Conservation (phyloP, 2,797 vertebrate genomes). For the Myiotriccus ornatus region DNA sequence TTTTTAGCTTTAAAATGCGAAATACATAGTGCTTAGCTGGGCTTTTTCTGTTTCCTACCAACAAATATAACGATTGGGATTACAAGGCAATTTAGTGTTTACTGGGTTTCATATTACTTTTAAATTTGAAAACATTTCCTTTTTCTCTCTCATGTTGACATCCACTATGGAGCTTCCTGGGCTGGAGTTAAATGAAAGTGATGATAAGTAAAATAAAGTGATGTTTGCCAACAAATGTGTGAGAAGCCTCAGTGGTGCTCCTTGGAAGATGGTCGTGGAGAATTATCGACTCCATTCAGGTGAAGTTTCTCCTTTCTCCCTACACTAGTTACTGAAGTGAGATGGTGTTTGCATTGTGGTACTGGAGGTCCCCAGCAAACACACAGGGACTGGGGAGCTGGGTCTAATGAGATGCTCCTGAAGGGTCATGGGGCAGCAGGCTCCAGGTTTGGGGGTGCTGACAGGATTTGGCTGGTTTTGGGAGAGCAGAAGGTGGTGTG, state of each 20-base stretch:
- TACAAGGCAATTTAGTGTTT: conserved; percentile 23
- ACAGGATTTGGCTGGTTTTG: not conserved
- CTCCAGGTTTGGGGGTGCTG: not conserved
- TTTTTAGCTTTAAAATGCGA: conserved; percentile 50
- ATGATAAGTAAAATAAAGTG: not conserved
- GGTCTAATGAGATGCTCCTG: not conserved
- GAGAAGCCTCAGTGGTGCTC: not conserved
- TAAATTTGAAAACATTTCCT: conserved; percentile 14
- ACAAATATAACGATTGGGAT: not conserved
- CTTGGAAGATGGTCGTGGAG: not conserved
- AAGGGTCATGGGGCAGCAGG: not conserved
- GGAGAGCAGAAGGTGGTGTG: not conserved
- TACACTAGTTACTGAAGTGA: accelerated
- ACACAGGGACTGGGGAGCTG: accelerated
- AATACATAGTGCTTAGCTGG: conserved; percentile 31
- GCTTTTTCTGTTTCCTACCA: conserved; percentile 32
- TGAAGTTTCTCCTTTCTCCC: not conserved
- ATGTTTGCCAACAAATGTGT: not conserved
- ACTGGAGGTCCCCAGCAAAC: not conserved
- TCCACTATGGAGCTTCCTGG: not conserved
- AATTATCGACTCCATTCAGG: not conserved
- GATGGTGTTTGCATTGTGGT: not conserved
- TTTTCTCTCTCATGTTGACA: not conserved
- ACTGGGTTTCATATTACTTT: not conserved
- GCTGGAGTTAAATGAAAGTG: not conserved